These are phyloP conservation scores for Drosophila rhopaloa DNA, from an alignment of 1,140 invertebrate genomes.

Conservation along the genomic window DNA sequence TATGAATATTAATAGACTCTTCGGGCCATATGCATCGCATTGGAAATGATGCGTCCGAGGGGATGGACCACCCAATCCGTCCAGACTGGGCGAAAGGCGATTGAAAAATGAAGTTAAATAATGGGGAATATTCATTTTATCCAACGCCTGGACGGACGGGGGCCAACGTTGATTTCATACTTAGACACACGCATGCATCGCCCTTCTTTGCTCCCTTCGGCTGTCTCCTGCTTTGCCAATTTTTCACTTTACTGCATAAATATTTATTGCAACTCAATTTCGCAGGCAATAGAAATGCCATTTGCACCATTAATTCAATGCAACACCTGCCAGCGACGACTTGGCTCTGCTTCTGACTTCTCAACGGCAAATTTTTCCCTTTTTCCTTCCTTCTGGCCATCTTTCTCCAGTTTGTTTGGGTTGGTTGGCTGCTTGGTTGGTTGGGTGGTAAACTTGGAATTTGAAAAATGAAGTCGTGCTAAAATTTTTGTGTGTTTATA, in stretches of 20 bases:
- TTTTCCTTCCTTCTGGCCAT: background rate
- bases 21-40: constrained; percentile 35
- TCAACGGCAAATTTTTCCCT: constrained; percentile 35
- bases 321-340: constrained; percentile 79
- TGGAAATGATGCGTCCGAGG: constrained; percentile 30
- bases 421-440: background rate
- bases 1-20: constrained; percentile 78
- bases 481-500: constrained; percentile 79
- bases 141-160: constrained; percentile 29
- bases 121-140: constrained; percentile 79
- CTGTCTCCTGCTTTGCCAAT: constrained; percentile 75
- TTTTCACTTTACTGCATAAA: constrained; percentile 82
- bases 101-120: constrained; percentile 60
- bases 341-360: constrained; percentile 63
- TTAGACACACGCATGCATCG: constrained; percentile 17
- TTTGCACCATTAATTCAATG: constrained; percentile 83
- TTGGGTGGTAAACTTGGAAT: constrained; percentile 56
- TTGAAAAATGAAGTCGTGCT: constrained; percentile 80
- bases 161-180: constrained; percentile 61
- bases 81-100: constrained; percentile 9
- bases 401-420: background rate
- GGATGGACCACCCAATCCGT: background rate
- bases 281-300: constrained; percentile 81
- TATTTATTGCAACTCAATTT: constrained; percentile 83
- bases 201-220: constrained; percentile 4